A percentile compares a stretch with the other conserved stretches of the same genome.
Evolutionary conservation across 2,888 invertebrate genomes (phyloP).

Genomic region (Aporophyla nigra): DNA sequence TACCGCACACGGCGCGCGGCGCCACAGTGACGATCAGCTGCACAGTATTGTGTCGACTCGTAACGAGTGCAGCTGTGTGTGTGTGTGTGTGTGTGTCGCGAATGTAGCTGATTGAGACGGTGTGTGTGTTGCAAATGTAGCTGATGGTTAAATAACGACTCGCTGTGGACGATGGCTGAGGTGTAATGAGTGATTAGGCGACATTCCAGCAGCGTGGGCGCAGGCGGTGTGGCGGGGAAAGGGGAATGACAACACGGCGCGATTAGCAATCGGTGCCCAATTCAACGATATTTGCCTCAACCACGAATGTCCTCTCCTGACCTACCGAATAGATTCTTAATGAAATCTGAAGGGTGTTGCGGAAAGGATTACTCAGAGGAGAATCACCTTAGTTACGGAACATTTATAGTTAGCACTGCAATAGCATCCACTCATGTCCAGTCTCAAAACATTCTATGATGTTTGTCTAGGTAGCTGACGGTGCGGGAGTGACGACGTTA

Average conservation of each 20-base stretch:
- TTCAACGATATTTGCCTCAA: background rate
- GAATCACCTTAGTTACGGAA: background rate
- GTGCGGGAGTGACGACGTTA: background rate
- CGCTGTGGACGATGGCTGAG: slow-evolving; percentile 1
- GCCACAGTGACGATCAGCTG: background rate
- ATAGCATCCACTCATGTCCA: background rate
- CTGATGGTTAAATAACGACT: slow-evolving; percentile 44
- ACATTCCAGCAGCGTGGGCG: slow-evolving; percentile 48
- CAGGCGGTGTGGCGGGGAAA: too few species aligned
- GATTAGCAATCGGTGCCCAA: slow-evolving; percentile 3
- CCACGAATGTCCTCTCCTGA: background rate
- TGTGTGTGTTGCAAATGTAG: slow-evolving; percentile 33
- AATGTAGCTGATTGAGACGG: slow-evolving; percentile 2
- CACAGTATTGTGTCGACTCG: slow-evolving; percentile 10
- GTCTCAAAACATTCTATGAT: background rate
- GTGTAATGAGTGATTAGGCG: slow-evolving; percentile 54
- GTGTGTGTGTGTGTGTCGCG: slow-evolving; percentile 2
- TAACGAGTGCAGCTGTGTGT: background rate
- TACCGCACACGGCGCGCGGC: background rate
- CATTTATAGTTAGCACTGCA: background rate
- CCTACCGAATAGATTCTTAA: background rate
- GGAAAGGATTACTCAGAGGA: background rate
- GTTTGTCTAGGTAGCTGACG: background rate
- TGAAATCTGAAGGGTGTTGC: background rate
- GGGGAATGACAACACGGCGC: slow-evolving; percentile 7